Evolutionary conservation across 1,140 invertebrate genomes (phyloP).

Genomic region (Nymphalis io): DNA sequence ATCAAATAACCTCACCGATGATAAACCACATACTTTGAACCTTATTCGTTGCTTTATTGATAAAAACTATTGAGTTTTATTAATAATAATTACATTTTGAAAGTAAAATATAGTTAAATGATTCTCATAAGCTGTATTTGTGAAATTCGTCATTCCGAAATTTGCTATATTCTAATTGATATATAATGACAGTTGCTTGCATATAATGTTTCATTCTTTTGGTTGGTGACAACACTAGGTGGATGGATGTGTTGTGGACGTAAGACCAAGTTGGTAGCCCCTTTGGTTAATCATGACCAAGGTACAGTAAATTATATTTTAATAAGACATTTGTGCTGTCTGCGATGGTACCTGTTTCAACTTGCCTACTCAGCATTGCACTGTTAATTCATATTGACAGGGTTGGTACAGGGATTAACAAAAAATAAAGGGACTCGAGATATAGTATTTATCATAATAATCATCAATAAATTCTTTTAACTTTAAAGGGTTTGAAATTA

Average conservation of each 20-base stretch:
- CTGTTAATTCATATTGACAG: conserved; percentile 6
- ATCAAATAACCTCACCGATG: conserved; percentile 35
- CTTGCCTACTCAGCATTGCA: conserved; percentile 19
- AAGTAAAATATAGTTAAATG: too few species aligned
- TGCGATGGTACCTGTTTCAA: conserved; percentile 17
- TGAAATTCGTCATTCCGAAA: neutral
- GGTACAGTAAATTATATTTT: conserved; percentile 48
- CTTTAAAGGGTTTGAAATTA: too few species aligned
- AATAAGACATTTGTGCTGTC: conserved; percentile 33
- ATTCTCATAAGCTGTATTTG: too few species aligned
- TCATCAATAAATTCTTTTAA: too few species aligned
- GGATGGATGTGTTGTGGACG: conserved; percentile 70
- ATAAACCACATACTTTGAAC: conserved; percentile 5
- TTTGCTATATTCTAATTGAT: too few species aligned
- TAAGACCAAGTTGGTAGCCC: conserved; percentile 58
- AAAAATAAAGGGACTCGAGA: too few species aligned
- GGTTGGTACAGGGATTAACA: conserved; percentile 16
- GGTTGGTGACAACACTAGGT: conserved; percentile 55
- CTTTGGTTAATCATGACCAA: conserved; percentile 49
- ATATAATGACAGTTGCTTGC: neutral
- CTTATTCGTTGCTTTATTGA: neutral
- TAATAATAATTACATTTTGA: too few species aligned
- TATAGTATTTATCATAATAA: too few species aligned
- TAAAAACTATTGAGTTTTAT: neutral
- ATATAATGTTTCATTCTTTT: conserved; percentile 29